phyloP scores from a whole-genome alignment of 2,888 invertebrate genomes.

The Rhyacophila evoluta region DNA sequence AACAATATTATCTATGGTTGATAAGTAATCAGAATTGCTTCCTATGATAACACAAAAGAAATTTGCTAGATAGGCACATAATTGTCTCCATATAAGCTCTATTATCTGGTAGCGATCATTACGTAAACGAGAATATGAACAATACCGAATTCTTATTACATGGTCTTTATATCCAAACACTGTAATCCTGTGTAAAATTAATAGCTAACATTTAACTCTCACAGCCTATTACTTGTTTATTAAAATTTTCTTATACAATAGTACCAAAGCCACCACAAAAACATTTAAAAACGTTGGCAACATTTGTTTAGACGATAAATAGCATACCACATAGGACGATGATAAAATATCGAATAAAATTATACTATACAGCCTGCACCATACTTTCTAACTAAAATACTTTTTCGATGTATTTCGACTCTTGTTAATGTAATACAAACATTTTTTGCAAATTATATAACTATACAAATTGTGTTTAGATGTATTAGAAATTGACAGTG shows the following conservation, averaged over 20 bases:
- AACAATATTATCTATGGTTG: no score
- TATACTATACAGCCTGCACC: neutral
- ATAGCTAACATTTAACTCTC: neutral
- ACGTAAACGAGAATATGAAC: neutral
- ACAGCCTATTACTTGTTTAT: neutral
- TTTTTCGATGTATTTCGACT: no score
- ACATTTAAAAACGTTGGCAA: neutral
- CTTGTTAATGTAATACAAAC: no score
- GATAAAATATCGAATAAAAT: neutral
- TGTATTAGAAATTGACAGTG: no score
- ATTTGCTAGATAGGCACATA: neutral
- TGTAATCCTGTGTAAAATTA: neutral
- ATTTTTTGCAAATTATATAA: no score
- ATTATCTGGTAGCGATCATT: neutral
- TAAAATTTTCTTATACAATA: neutral
- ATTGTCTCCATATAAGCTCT: neutral
- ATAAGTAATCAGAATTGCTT: no score
- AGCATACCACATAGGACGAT: neutral
- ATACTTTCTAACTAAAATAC: neutral
- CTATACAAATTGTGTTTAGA: no score
- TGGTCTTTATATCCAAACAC: neutral
- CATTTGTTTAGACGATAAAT: neutral
- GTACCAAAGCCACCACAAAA: neutral
- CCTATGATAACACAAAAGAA: no score
- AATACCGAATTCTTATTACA: no score